phyloP scores from a whole-genome alignment of 2,888 invertebrate species.

The Chydorus sphaericus region DNA sequence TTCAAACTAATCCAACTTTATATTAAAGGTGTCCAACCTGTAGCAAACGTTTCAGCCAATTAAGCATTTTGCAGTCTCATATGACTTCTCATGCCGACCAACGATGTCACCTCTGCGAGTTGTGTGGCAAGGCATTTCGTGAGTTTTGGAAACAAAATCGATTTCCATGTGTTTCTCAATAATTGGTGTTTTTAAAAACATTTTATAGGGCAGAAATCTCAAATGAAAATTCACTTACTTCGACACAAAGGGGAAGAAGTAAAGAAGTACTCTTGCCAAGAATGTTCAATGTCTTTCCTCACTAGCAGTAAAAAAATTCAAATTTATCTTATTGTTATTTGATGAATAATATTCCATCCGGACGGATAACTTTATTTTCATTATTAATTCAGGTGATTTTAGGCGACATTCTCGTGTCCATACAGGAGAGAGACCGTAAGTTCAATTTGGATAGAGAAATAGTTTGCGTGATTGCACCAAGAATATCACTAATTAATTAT shows the following conservation, averaged over 20 bases:
- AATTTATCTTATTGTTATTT: neutral
- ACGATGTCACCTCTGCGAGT: constrained; percentile 23
- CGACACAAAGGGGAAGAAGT: constrained; percentile 27
- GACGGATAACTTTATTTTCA: neutral
- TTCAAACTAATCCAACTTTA: constrained; percentile 4
- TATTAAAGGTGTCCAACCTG: constrained; percentile 25
- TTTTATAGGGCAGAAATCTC: constrained; percentile 25
- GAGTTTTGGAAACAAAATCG: too few species aligned
- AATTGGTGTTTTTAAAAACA: too few species aligned
- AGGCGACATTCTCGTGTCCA: constrained; percentile 28
- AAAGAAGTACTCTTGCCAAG: neutral
- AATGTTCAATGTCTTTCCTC: constrained; percentile 6
- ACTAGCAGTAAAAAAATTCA: neutral
- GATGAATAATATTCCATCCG: neutral
- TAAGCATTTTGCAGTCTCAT: constrained; percentile 25
- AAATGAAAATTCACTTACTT: constrained; percentile 22
- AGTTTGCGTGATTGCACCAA: too few species aligned
- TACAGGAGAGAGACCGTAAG: constrained; percentile 28
- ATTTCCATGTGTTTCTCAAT: too few species aligned
- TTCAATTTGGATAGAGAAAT: neutral
- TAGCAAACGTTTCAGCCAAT: constrained; percentile 24
- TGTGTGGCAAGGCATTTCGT: constrained; percentile 25
- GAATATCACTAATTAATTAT: too few species aligned
- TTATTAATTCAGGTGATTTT: constrained; percentile 25
- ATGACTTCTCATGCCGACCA: constrained; percentile 25